phyloP scores from a whole-genome alignment of 2,888 invertebrate genomes.

The Scaeva pyrastri region DNA sequence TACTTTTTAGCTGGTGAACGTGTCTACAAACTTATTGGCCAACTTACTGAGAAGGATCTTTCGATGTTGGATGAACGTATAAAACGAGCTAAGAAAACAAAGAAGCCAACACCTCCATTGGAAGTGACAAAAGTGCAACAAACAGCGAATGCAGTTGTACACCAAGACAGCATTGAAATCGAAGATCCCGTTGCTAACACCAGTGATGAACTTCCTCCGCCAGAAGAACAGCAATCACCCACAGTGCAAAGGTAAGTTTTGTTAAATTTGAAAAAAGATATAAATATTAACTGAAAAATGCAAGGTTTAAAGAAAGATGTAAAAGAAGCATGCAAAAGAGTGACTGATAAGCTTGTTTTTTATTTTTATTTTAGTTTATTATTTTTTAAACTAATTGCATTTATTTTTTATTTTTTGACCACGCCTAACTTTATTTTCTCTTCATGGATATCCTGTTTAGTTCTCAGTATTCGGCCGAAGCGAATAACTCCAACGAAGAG shows the following conservation, averaged over 20 bases:
- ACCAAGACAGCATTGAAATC: slow-evolving; percentile 83
- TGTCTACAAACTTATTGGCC: slow-evolving; percentile 95
- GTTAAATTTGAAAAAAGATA: background rate
- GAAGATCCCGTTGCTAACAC: slow-evolving; percentile 83
- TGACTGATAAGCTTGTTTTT: slow-evolving; percentile 64
- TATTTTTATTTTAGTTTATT: slow-evolving; percentile 37
- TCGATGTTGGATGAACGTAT: slow-evolving; percentile 98
- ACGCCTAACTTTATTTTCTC: slow-evolving; percentile 75
- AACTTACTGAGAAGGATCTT: slow-evolving; percentile 97
- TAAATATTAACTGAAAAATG: background rate
- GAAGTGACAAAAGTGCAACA: slow-evolving; percentile 83
- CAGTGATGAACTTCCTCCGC: slow-evolving; percentile 81
- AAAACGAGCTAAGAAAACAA: slow-evolving; percentile 92
- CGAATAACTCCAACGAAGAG: slow-evolving; percentile 78
- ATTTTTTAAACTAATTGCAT: slow-evolving; percentile 75
- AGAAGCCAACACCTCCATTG: slow-evolving; percentile 83
- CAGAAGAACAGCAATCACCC: slow-evolving; percentile 81
- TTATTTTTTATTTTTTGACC: slow-evolving; percentile 71
- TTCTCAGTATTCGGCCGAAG: slow-evolving; percentile 78
- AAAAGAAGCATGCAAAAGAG: slow-evolving; percentile 64
- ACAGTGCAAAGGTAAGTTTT: slow-evolving; percentile 66
- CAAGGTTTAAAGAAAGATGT: slow-evolving; percentile 24
- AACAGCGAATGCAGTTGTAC: slow-evolving; percentile 79
- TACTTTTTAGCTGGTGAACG: slow-evolving; percentile 95
- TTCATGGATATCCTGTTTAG: slow-evolving; percentile 76